Evolutionary conservation across 2,797 vertebrate genomes (phyloP), one percentile per base, ranked within the genome.

Genomic region (Lepidocolaptes lacrymiger): DNA sequence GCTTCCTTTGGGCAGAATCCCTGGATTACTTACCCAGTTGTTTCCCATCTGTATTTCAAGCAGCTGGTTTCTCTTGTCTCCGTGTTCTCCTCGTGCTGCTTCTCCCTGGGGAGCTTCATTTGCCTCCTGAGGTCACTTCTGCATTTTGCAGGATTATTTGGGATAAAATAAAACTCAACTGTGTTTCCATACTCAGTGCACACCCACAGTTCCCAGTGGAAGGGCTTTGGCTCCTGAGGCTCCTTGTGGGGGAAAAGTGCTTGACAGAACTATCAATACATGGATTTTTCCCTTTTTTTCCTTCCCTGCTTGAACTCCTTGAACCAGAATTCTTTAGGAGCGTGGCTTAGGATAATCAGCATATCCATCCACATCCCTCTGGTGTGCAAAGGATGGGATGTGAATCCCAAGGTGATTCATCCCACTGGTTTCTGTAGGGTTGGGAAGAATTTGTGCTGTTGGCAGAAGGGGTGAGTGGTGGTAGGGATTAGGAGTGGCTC

Each of bases 21-120:
- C 22, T 0, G 4, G 43, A 43, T 81, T 84, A 37, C 37, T 71
- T 77, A 18, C 3, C 36, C 39, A 14, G 9, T 62, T 82, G 43
- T 48, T 85, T 81, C 51, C 49, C 39, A 22, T 63, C 61, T 79
- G 73, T 37, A 8, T 83, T 83, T 63, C n/a, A 34, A 83, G 66
- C 49, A 71, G 61, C 28, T 24, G 9, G 6, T 86, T 52, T 23
- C 61, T 93, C 77, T 78, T 48, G 23, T 49, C 30, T 59, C 10
- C 0, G 0, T 41, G 28, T 74, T 91, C 26, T 62, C 59, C 59
- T 76, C 64, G 36, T 86, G 69, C 74, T 86, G 0, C 69, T 64
- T 69, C 51, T 82, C 51, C 80, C 89, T 76, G 81, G 67, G 55
- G 88, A 85, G 80, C 76, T 86, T 92, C 52, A 4, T 90, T 92